Conservation (phyloP, 2,113 vertebrate species). For the Melanostigma gelatinosum region DNA sequence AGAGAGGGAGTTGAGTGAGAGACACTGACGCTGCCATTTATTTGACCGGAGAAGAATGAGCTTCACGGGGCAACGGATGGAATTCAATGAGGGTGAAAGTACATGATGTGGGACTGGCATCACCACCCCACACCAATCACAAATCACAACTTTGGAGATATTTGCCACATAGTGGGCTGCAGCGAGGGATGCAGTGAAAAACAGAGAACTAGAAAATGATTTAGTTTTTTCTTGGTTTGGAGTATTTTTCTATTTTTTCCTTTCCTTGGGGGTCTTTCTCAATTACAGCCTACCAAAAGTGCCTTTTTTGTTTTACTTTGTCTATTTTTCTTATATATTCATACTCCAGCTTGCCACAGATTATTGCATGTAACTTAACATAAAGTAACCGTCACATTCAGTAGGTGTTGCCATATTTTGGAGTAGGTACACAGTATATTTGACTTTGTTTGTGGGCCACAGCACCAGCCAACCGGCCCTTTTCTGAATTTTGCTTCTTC, state of each 20-base stretch:
- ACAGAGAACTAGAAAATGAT: background rate
- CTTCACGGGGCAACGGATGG: conserved; percentile 35
- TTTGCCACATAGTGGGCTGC: conserved; percentile 41
- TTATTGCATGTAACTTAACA: background rate
- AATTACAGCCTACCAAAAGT: conserved; percentile 58
- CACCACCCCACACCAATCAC: conserved; percentile 23
- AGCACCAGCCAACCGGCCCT: conserved; percentile 24
- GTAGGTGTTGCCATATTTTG: background rate
- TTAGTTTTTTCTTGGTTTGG: conserved; percentile 2
- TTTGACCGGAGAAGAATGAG: conserved; percentile 50
- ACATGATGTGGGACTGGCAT: conserved; percentile 68
- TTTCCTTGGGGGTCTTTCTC: conserved; percentile 20
- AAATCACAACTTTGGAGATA: conserved; percentile 51
- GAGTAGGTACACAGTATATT: conserved; percentile 3
- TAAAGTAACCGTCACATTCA: background rate
- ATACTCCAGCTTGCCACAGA: background rate
- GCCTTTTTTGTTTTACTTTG: conserved; percentile 63
- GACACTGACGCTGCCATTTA: conserved; percentile 45
- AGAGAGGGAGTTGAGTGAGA: conserved; percentile 28
- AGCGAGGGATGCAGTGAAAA: conserved; percentile 48
- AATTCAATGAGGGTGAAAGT: conserved; percentile 45
- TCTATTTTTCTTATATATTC: background rate
- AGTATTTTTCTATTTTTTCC: conserved; percentile 22
- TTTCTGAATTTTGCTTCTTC: background rate
- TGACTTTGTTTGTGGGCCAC: background rate